Base-by-base conservation (phyloP, 2,888 invertebrate species). In the Drosophila greeni region DNA sequence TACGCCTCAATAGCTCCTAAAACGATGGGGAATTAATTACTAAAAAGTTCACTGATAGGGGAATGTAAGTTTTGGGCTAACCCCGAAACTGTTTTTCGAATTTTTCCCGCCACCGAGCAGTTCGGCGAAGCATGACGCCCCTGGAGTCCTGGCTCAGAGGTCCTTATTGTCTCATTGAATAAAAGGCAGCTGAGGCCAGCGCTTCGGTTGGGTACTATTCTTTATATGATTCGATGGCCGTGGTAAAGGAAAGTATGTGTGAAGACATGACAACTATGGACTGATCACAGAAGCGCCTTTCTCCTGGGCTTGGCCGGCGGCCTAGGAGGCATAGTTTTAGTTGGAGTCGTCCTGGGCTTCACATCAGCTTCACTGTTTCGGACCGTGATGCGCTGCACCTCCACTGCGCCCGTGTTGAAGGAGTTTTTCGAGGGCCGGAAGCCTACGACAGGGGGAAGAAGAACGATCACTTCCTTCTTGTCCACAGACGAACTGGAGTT, bases 1-100 rank as follows among this genome's bases (percentile, higher is more conserved):
- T 49, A 70, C 52, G 78, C 66, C 65, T 83, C 56, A 78, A 34
- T 66, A 58, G 23, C 7, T 37, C 11, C 39, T 14, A 23, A 52
- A 48, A 31, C 16, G 33, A 53, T 70, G 69, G 56, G 83, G 83
- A 79, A 79, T 79, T 83, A 81, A 79, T 83, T 78, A 55, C 47
- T 36, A 24, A 75, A 68, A 62, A 70, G 57, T 71, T 75, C 51
- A 75, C 67, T 73, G 81, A 83, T 71, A 48, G 69, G 34, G 66
- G 64, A 67, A 65, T 37, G n/a, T 66, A 72, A 72, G 54, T 56
- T 65, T 67, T 34, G 61, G 65, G 49, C 75, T 56, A 60, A 43
- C 29, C 51, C 51, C 12, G 39, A 60, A 60, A 24, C 18, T 8
- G 40, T 40, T 33, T 8, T 31, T 36, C 2, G 9, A 45, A 11